These are phyloP conservation scores for Araneus ventricosus DNA, from an alignment of 1,140 invertebrate species.

Conservation along the genomic window DNA sequence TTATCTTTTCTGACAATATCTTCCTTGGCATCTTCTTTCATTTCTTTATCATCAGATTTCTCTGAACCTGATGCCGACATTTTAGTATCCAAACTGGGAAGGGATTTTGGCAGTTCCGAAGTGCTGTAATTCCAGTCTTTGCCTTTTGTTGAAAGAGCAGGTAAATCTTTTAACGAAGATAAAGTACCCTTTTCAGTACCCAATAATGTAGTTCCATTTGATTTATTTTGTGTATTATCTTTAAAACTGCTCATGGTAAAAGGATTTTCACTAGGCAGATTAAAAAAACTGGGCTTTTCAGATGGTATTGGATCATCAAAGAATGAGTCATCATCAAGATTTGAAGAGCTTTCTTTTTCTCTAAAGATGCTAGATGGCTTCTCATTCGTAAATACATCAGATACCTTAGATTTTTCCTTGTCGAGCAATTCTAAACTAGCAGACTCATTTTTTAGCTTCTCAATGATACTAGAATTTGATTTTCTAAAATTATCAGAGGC, in stretches of 20 bases:
- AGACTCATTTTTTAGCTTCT: constrained; percentile 28
- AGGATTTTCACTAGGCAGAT: not conserved
- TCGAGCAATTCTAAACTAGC: not conserved
- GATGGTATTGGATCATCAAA: constrained; percentile 71
- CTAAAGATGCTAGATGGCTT: constrained; percentile 27
- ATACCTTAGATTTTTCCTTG: not conserved
- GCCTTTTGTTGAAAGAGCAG: constrained; percentile 35
- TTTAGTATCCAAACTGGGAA: constrained; percentile 29
- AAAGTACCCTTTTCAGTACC: constrained; percentile 26
- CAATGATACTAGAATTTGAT: constrained; percentile 11
- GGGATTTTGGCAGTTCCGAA: not conserved
- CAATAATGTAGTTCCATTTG: not conserved
- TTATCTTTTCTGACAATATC: constrained; percentile 32
- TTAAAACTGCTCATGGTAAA: not conserved
- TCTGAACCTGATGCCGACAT: not conserved
- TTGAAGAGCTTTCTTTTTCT: constrained; percentile 29
- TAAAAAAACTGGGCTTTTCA: constrained; percentile 29
- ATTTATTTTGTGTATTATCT: not conserved
- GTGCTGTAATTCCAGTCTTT: constrained; percentile 35
- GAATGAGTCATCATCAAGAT: constrained; percentile 46
- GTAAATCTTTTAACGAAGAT: constrained; percentile 38
- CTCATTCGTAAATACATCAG: not conserved
- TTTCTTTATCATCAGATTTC: not conserved
- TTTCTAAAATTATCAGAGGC: not conserved
- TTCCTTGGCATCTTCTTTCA: not conserved